These are phyloP conservation scores for Orycteropus afer DNA, from an alignment of 2,113 vertebrate genomes.

Conservation along the genomic window DNA sequence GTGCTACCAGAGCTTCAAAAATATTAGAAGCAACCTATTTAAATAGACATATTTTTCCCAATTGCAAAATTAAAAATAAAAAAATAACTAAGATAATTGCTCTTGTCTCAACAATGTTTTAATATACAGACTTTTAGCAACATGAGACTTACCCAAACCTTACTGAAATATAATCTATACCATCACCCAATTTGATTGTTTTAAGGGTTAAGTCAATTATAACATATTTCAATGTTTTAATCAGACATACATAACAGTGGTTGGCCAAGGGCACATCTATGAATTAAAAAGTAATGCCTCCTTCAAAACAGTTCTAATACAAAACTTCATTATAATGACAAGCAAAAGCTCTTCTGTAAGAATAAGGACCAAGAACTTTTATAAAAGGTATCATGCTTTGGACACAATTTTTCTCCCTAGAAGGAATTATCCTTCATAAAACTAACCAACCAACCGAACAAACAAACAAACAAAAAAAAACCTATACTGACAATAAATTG, in stretches of 20 bases:
- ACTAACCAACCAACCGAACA: neutral
- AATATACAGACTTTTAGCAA: conserved; percentile 2
- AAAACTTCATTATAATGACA: neutral
- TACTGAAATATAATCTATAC: neutral
- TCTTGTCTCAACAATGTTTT: neutral
- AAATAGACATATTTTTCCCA: neutral
- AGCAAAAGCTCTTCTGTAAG: neutral
- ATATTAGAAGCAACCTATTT: neutral
- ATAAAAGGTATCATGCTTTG: neutral
- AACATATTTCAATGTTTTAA: neutral
- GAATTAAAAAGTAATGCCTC: neutral
- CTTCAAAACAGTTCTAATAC: neutral
- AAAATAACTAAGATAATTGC: neutral
- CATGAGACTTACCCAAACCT: neutral
- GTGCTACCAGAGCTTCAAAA: no score
- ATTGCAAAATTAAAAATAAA: neutral
- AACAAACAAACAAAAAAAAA: neutral
- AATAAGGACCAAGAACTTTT: neutral
- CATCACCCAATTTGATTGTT: neutral
- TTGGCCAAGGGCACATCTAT: neutral
- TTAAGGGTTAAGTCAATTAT: neutral
- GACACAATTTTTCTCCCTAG: neutral
- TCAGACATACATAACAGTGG: neutral
- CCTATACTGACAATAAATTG: neutral
- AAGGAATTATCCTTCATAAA: neutral